A percentile compares a stretch with the other conserved stretches of the same genome.
Evolutionary conservation across 2,888 invertebrate species (phyloP).

Genomic region (Pheosia tremula): DNA sequence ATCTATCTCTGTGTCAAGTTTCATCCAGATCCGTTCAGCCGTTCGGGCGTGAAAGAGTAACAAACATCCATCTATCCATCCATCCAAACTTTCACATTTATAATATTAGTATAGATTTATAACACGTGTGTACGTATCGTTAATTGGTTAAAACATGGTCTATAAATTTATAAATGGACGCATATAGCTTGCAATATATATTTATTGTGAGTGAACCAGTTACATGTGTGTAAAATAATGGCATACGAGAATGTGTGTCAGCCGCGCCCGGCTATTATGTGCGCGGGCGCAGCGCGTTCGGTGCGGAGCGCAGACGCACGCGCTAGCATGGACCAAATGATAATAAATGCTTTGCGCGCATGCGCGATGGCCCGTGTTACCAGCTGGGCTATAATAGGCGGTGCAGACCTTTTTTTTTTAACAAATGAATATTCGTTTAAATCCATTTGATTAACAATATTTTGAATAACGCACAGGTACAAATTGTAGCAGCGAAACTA

Average conservation of each 20-base stretch:
- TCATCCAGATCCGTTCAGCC: no score
- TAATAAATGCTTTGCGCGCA: not conserved
- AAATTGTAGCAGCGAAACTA: no score
- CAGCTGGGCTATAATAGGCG: not conserved
- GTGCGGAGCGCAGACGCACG: constrained; percentile 8
- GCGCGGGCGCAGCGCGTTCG: constrained; percentile 23
- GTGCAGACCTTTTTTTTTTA: not conserved
- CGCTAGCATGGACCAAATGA: no score
- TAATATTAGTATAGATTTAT: no score
- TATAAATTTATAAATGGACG: constrained; percentile 10
- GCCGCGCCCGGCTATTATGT: constrained; percentile 53
- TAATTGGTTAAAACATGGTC: not conserved
- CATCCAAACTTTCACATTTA: no score
- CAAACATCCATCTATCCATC: no score
- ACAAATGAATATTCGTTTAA: no score
- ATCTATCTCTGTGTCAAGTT: no score
- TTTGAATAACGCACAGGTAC: no score
- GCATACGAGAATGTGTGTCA: constrained; percentile 51
- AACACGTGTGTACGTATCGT: not conserved
- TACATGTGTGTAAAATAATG: constrained; percentile 39
- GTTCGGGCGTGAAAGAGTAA: no score
- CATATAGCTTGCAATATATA: constrained; percentile 17
- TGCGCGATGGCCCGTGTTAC: constrained; percentile 5
- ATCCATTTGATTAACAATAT: no score
- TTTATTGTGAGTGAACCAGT: constrained; percentile 39